Base-by-base conservation (phyloP, 2,113 vertebrate species). In the Cinclus mexicanus region DNA sequence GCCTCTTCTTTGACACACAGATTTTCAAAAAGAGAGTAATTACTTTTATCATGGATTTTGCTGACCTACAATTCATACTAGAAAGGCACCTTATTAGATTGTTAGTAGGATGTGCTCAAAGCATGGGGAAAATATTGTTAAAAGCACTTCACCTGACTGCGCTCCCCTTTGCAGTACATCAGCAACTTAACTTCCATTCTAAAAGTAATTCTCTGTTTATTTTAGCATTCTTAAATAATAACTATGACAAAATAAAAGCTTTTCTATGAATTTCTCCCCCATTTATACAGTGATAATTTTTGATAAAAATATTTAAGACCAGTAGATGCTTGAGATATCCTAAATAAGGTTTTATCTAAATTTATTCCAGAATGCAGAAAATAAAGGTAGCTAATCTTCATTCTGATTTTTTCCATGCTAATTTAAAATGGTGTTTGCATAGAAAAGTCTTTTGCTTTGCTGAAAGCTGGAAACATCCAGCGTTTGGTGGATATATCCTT, bases 11-110 rank as follows among this genome's bases (percentile, higher is more conserved):
- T 91, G 86, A 93, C 75, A 53, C 63, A 47, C 7, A 17, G 89
- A 82, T 82, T 88, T 93, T 94, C 89, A 70, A 60, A 96, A 84
- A 68, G 75, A 70, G 64, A 95, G 90, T 81, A 19, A 78, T 95
- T 74, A 53, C 90, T 95, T 96, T 96, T 89, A 83, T 95, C 69
- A 37, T 61, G 72, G 67, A 64, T 85, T 87, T 96, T 90, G 83
- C 70, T 93, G 86, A 87, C 91, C 93, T 81, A 2, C 23, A 60
- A 84, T 67, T 96, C 76, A 64, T n/a, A n/a, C 46, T 72, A 93
- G 74, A 94, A 82, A 87, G 64, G 52, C 39, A 53, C n/a, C 86
- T 95, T 90, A 69, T 92, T 89, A 89, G 55, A 41, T 9, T 68
- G 69, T 37, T 61, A 81, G 33, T 70, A 37, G 29, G 19, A 22